phyloP scores from a whole-genome alignment of 2,888 invertebrate genomes.

The Oconnorella tubifera region DNA sequence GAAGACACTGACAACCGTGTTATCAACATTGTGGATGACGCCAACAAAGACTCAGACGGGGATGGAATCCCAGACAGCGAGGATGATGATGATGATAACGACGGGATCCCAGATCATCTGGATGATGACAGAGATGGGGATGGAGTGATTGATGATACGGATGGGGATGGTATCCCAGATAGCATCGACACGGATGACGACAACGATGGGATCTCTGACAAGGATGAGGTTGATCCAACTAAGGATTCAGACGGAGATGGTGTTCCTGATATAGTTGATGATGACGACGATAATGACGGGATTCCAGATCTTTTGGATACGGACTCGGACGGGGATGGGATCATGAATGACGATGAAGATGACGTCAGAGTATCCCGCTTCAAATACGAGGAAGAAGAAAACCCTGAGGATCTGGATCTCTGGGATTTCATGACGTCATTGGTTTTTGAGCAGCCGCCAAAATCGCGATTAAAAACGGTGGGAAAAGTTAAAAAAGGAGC shows the following conservation, averaged over 20 bases:
- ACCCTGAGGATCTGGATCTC: conserved; percentile 23
- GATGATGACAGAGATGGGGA: no score
- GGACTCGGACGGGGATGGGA: conserved; percentile 42
- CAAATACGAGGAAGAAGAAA: conserved; percentile 22
- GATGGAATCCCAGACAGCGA: no score
- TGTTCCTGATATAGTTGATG: conserved; percentile 36
- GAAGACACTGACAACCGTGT: no score
- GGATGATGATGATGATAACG: no score
- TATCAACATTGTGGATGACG: no score
- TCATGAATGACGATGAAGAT: conserved; percentile 37
- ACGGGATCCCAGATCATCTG: no score
- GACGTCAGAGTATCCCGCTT: conserved; percentile 17
- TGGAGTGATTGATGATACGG: no score
- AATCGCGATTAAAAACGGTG: no score
- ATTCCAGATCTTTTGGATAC: conserved; percentile 45
- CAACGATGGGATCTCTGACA: conserved; percentile 36
- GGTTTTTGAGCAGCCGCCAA: conserved; percentile 13
- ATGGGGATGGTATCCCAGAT: conserved; percentile 38
- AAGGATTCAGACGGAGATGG: conserved; percentile 35
- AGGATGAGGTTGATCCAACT: conserved; percentile 38
- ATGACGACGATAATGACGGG: conserved; percentile 37
- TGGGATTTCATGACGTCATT: conserved; percentile 27
- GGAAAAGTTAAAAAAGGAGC: neutral
- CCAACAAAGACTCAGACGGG: no score
- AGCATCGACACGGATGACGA: conserved; percentile 29